phyloP scores from a whole-genome alignment of 2,797 vertebrate species.

The Babyrousa celebensis region DNA sequence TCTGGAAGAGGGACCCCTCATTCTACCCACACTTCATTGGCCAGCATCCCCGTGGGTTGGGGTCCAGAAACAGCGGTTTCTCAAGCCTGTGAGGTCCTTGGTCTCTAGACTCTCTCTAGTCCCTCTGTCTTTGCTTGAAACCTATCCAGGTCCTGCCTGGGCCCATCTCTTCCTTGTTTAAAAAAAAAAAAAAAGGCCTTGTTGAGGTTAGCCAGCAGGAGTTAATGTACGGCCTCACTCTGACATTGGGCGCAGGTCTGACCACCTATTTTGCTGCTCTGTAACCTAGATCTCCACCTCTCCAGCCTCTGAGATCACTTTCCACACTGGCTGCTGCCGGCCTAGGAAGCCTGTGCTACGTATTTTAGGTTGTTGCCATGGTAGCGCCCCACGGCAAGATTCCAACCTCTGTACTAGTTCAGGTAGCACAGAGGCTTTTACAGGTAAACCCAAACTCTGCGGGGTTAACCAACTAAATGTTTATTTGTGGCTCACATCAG shows the following conservation, averaged over 20 bases:
- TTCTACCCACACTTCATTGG: not conserved
- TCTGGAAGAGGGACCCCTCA: not conserved
- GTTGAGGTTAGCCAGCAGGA: not conserved
- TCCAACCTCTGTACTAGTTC: not conserved
- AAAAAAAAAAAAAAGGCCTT: not conserved
- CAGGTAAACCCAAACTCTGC: not conserved
- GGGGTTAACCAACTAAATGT: not conserved
- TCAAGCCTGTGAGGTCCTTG: not conserved
- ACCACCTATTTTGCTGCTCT: not conserved
- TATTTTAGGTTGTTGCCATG: not conserved
- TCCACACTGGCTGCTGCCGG: conserved; percentile 39
- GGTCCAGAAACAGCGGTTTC: conserved; percentile 36
- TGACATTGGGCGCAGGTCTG: not conserved
- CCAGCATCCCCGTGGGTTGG: not conserved
- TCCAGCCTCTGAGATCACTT: not conserved
- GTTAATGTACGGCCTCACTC: no score
- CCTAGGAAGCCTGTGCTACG: not conserved
- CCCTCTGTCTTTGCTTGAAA: conserved; percentile 17
- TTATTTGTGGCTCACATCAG: not conserved
- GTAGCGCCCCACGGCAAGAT: not conserved
- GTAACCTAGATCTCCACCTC: not conserved
- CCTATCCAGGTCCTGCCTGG: not conserved
- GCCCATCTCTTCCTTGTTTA: not conserved
- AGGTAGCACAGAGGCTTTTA: not conserved
- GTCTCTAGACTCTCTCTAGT: not conserved